phyloP scores from a whole-genome alignment of 2,888 invertebrate species.

The Drosophila flavopinicola region DNA sequence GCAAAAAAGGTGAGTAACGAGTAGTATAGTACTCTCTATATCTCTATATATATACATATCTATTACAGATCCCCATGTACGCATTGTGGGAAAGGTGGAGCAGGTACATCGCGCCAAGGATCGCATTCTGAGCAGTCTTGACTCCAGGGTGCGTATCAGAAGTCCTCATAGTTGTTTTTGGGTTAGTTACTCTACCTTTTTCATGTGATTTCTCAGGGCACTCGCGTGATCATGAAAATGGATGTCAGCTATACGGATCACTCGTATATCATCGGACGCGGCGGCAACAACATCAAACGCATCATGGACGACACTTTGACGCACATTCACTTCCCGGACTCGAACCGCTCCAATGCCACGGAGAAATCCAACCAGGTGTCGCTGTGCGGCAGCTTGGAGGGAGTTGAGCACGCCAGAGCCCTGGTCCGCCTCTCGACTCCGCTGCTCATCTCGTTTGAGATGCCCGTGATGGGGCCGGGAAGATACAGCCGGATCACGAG shows the following conservation, averaged over 20 bases:
- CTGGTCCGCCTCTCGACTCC: conserved; percentile 95
- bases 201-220: conserved; percentile 87
- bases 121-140: conserved; percentile 93
- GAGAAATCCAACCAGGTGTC: conserved; percentile 99
- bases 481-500: conserved; percentile 88
- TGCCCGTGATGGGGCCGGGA: conserved; percentile 90
- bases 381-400: conserved; percentile 95
- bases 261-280: conserved; percentile 98
- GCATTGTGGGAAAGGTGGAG: conserved; percentile 89
- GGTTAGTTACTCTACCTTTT: background rate
- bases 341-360: conserved; percentile 94
- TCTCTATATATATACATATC: background rate
- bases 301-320: conserved; percentile 98
- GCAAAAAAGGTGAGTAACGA: conserved; percentile 93
- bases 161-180: too few relatives aligned
- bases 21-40: too few relatives aligned
- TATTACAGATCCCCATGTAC: conserved; percentile 78
- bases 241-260: conserved; percentile 99
- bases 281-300: conserved; percentile 88
- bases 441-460: conserved; percentile 95
- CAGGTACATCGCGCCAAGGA: conserved; percentile 94
- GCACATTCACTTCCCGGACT: conserved; percentile 99
- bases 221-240: conserved; percentile 98
- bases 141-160: conserved; percentile 89
- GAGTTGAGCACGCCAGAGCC: conserved; percentile 94